Conservation (phyloP, 2,797 vertebrate genomes). For the Naso thynnoides region DNA sequence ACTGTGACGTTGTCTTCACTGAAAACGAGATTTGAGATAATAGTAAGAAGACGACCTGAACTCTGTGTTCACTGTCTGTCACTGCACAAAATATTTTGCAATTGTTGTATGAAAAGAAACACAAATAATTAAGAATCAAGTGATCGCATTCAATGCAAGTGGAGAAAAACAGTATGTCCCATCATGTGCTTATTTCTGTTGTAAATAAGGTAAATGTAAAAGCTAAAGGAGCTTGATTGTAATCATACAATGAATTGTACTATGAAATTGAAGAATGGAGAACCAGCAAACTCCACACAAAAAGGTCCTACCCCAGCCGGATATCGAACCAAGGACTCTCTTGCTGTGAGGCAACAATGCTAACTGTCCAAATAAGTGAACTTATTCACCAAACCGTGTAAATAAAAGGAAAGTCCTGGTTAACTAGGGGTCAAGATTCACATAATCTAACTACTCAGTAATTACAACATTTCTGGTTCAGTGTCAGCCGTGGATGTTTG, state of each 20-base stretch:
- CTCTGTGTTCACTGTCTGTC: background rate
- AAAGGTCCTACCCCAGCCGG: too few species aligned
- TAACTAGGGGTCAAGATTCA: background rate
- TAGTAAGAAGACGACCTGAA: background rate
- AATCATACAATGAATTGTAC: too few species aligned
- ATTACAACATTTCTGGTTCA: background rate
- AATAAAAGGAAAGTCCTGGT: background rate
- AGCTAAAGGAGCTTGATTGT: too few species aligned
- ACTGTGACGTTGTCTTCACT: background rate
- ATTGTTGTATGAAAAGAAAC: background rate
- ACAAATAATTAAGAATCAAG: background rate
- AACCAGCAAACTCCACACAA: too few species aligned
- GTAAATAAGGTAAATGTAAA: fast-evolving
- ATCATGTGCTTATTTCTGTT: background rate
- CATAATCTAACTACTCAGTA: background rate
- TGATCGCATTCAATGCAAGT: background rate
- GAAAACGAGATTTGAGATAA: background rate
- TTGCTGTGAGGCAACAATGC: too few species aligned
- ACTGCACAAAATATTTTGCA: background rate
- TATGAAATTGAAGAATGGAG: too few species aligned
- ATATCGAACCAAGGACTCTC: too few species aligned
- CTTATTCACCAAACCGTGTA: background rate
- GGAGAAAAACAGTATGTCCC: background rate
- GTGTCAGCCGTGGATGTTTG: too few species aligned
- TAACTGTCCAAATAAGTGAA: too few species aligned